phyloP scores from a whole-genome alignment of 2,113 vertebrate species.

The Sphyrna mokarran region DNA sequence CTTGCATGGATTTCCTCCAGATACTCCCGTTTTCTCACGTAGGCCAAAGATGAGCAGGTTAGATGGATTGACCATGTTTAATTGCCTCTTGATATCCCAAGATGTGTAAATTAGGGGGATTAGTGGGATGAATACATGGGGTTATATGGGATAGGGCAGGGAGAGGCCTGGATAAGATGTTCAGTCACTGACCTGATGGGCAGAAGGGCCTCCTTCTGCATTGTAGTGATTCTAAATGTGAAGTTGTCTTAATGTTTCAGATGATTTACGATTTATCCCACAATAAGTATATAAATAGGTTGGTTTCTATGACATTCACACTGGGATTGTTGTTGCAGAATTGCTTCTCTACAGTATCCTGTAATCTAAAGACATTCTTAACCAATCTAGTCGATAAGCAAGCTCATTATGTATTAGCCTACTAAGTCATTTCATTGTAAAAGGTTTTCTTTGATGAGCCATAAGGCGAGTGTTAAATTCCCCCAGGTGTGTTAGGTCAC shows the following conservation, averaged over 20 bases:
- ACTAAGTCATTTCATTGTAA: background rate
- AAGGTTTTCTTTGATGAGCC: background rate
- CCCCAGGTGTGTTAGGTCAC: background rate
- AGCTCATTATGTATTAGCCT: background rate
- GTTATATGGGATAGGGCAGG: too few relatives aligned
- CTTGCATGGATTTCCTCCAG: too few relatives aligned
- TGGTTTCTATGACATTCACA: background rate
- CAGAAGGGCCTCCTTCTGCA: too few relatives aligned
- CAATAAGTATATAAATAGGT: constrained; percentile 8
- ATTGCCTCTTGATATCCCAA: too few relatives aligned
- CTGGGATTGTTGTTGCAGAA: background rate
- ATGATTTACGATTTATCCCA: background rate
- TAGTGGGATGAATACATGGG: too few relatives aligned
- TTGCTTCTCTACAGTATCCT: background rate
- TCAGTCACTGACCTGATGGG: too few relatives aligned
- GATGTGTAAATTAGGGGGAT: too few relatives aligned
- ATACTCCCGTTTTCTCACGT: too few relatives aligned
- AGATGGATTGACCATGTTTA: too few relatives aligned
- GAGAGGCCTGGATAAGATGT: too few relatives aligned
- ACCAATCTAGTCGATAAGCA: background rate
- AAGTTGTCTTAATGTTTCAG: background rate
- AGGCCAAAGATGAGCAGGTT: too few relatives aligned
- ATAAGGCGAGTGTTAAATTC: background rate
- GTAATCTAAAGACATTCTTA: background rate
- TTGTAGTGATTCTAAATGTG: background rate